Base-by-base conservation (phyloP, 1,140 invertebrate species). In the Drosophila grimshawi region DNA sequence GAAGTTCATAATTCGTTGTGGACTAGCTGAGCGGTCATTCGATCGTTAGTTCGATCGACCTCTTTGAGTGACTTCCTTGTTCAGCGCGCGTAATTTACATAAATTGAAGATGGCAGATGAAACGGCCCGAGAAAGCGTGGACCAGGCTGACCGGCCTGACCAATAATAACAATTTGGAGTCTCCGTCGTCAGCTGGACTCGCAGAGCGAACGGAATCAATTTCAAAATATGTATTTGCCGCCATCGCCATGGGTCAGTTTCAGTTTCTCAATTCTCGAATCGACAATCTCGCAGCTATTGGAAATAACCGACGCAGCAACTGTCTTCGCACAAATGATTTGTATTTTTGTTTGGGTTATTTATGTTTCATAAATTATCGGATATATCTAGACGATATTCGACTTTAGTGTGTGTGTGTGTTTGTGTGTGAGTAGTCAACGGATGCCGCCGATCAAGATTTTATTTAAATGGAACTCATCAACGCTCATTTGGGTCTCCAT, bases 301-400 rank as follows among this genome's bases (percentile, higher is more conserved):
- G 48, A 51, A 67, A 63, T 51, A 63, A 55, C 35, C 55, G 74
- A 64, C 53, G 60, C 53, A 68, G 66, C 72, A 59, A 76, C 77
- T 79, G 77, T 79, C 77, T 90, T 68, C 86, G 86, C 80, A 90
- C 80, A 90, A 90, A 90, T 90, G 86, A 90, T 90, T 90, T 90
- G 86, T 90, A 90, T 90, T 90, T 90, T 82, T 86, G 86, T 86
- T 90, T 90, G 80, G 77, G 71, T 90, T 90, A 90, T 90, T 90
- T 90, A 90, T 90, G 86, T 90, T 90, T 90, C 86, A 90, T 90
- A 90, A 90, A 90, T 90, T 90, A 90, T 90, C 81, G 86, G 86
- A 90, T 90, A 81, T 88, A 86, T 86, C 75, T 86, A 82, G 70
- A 74, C 80, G 82, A 83, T 89, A 85, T 89, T 78, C 66, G 75